phyloP scores from a whole-genome alignment of 2,797 vertebrate genomes.

The Pseudomugil gertrudae region DNA sequence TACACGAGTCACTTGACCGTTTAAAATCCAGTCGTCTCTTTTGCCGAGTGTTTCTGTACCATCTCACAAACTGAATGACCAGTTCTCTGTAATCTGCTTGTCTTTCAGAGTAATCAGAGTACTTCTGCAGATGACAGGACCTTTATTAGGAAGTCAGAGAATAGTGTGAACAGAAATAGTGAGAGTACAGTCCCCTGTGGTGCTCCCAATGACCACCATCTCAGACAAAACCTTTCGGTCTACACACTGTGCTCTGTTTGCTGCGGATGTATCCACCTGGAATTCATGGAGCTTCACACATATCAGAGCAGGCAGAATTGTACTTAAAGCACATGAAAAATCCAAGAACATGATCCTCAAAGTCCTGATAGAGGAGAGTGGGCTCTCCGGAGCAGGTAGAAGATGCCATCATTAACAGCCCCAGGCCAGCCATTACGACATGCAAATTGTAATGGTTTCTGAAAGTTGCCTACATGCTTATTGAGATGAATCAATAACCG shows the following conservation, averaged over 20 bases:
- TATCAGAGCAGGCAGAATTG: too few species aligned
- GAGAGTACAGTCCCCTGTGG: neutral
- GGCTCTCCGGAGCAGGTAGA: too few species aligned
- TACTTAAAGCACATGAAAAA: neutral
- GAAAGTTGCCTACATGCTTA: too few species aligned
- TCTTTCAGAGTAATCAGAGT: neutral
- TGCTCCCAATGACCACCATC: neutral
- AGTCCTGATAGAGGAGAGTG: neutral
- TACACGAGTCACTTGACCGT: too few species aligned
- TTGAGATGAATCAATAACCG: too few species aligned
- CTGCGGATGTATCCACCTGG: neutral
- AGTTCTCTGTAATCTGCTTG: neutral
- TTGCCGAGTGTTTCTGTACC: too few species aligned
- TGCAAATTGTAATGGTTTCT: too few species aligned
- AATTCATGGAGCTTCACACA: neutral
- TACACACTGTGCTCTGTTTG: neutral
- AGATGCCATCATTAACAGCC: too few species aligned
- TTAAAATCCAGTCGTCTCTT: too few species aligned
- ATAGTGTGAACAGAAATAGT: neutral
- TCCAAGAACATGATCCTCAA: neutral
- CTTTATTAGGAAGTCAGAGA: neutral
- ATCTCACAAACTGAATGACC: neutral
- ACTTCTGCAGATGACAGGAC: neutral
- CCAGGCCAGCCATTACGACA: too few species aligned
- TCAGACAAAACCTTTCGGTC: neutral